Evolutionary conservation across 2,888 invertebrate genomes (phyloP).

Genomic region (Heliconius aoede): DNA sequence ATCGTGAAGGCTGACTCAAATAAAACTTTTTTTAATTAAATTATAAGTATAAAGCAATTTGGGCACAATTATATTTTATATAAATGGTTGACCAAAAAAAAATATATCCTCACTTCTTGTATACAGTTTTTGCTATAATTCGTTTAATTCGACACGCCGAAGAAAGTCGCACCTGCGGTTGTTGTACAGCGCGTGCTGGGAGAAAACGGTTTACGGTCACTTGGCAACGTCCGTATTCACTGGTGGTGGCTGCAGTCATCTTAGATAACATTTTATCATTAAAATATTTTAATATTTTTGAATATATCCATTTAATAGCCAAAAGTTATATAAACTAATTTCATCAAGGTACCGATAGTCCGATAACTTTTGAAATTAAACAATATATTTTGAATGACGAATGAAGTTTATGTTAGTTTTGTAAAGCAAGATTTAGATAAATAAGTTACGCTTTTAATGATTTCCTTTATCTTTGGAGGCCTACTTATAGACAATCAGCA

Average conservation of each 20-base stretch:
- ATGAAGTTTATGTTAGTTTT: neutral
- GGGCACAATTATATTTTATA: neutral
- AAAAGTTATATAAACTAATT: neutral
- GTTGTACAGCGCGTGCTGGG: slow-evolving; percentile 52
- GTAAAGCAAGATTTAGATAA: neutral
- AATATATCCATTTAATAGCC: neutral
- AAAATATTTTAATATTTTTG: neutral
- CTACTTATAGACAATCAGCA: neutral
- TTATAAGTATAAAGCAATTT: neutral
- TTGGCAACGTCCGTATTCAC: slow-evolving; percentile 49
- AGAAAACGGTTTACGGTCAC: slow-evolving; percentile 70
- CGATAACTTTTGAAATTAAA: neutral
- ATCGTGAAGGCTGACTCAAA: neutral
- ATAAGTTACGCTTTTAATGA: too few species aligned
- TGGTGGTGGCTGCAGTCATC: neutral
- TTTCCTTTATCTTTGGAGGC: too few species aligned
- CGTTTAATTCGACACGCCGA: slow-evolving; percentile 52
- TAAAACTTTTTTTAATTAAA: neutral
- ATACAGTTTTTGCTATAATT: slow-evolving; percentile 39
- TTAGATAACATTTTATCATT: slow-evolving; percentile 2
- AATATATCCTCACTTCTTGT: slow-evolving; percentile 3
- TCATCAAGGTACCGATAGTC: neutral
- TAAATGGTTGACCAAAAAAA: neutral
- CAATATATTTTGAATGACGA: neutral
- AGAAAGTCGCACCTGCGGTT: slow-evolving; percentile 57